phyloP scores from a whole-genome alignment of 1,140 invertebrate species.

The Caerostris extrusa region DNA sequence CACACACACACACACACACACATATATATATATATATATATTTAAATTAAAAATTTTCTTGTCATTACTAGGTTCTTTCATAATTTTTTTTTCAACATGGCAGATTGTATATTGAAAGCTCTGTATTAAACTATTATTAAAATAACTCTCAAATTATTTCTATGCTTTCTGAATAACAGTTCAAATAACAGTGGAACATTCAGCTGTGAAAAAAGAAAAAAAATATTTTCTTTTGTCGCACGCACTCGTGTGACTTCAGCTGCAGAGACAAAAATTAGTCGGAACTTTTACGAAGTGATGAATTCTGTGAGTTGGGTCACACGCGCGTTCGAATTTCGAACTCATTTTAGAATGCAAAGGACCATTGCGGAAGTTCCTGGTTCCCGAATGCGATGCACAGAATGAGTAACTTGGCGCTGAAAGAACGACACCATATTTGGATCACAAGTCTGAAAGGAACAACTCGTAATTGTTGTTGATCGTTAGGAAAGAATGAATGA shows the following conservation, averaged over 20 bases:
- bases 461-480: neutral
- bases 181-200: neutral
- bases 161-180: too few relatives aligned
- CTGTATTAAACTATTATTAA: too few relatives aligned
- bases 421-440: neutral
- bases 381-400: neutral
- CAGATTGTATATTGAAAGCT: too few relatives aligned
- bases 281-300: too few relatives aligned
- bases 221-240: neutral
- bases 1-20: too few relatives aligned
- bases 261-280: neutral
- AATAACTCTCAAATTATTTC: too few relatives aligned
- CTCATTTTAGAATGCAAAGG: neutral
- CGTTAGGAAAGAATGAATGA: neutral
- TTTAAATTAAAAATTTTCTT: too few relatives aligned
- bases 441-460: neutral
- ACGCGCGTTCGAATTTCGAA: too few relatives aligned
- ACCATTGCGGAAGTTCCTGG: slow-evolving; percentile 7
- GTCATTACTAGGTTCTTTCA: too few relatives aligned
- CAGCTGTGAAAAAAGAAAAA: neutral
- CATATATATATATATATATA: too few relatives aligned
- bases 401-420: neutral
- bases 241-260: neutral
- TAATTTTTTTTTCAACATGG: too few relatives aligned
- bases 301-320: too few relatives aligned